Evolutionary conservation across 2,113 vertebrate species (phyloP).

Genomic region (Arizona elegans): DNA sequence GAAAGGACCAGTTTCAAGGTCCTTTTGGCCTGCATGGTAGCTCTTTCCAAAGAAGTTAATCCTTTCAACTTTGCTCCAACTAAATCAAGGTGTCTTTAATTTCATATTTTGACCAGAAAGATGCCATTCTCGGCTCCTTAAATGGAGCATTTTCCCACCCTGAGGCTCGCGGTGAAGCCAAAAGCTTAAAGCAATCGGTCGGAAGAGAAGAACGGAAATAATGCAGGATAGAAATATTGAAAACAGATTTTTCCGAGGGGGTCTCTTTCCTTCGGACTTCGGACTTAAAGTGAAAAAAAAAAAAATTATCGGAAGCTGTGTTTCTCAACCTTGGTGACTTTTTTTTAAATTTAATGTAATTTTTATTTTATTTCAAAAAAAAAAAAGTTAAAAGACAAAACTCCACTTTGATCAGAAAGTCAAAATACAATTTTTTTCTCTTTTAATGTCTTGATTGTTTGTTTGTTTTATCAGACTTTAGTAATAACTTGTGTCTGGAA

Average conservation of each 20-base stretch:
- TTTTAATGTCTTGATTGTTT: too few relatives aligned
- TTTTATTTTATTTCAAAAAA: too few relatives aligned
- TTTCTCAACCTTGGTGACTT: too few relatives aligned
- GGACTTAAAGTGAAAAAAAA: background rate
- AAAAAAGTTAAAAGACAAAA: too few relatives aligned
- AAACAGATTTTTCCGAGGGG: background rate
- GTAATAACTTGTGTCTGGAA: too few relatives aligned
- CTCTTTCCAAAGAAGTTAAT: background rate
- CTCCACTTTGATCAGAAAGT: too few relatives aligned
- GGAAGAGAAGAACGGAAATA: background rate
- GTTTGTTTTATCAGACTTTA: too few relatives aligned
- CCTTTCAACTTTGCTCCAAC: background rate
- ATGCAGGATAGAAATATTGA: background rate
- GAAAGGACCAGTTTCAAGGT: too few relatives aligned
- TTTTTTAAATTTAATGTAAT: too few relatives aligned
- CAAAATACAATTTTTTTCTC: too few relatives aligned
- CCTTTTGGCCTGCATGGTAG: background rate
- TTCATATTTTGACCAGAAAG: background rate
- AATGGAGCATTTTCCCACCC: background rate
- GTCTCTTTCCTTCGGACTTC: background rate
- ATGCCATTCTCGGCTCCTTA: background rate
- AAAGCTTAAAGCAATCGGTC: background rate
- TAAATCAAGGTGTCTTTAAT: background rate
- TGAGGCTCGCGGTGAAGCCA: background rate
- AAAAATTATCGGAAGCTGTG: too few relatives aligned